phyloP scores from a whole-genome alignment of 2,797 vertebrate genomes.

The Poecilia wingei region DNA sequence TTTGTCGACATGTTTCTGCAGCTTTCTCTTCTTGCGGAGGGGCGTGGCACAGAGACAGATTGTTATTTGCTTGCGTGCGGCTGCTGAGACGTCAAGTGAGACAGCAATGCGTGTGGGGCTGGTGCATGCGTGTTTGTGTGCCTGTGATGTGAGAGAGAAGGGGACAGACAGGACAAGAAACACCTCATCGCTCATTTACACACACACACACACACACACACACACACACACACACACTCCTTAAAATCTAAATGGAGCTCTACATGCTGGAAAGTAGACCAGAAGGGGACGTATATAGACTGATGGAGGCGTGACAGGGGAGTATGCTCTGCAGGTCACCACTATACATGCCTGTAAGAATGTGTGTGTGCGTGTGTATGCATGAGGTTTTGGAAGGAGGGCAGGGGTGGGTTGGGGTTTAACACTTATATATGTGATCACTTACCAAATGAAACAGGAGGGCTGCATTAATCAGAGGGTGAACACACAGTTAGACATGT shows the following conservation, averaged over 20 bases:
- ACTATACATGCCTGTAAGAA: slow-evolving; percentile 67
- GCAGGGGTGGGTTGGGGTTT: slow-evolving; percentile 26
- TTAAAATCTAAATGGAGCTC: slow-evolving; percentile 50
- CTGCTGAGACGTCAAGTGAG: slow-evolving; percentile 44
- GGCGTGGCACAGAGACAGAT: slow-evolving; percentile 44
- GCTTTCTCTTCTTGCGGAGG: slow-evolving; percentile 25
- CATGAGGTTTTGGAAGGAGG: slow-evolving; percentile 38
- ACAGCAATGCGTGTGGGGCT: slow-evolving; percentile 58
- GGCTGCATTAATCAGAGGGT: slow-evolving; percentile 86
- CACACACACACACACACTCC: slow-evolving; percentile 25
- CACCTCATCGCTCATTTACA: slow-evolving; percentile 29
- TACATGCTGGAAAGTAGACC: slow-evolving; percentile 64
- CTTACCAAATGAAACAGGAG: slow-evolving; percentile 88
- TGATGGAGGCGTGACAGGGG: slow-evolving; percentile 50
- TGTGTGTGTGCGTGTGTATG: slow-evolving; percentile 25
- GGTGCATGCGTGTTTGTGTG: slow-evolving; percentile 59
- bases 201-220: neutral
- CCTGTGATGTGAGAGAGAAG: slow-evolving; percentile 9
- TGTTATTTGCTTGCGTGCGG: slow-evolving; percentile 54
- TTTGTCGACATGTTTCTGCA: slow-evolving; percentile 24
- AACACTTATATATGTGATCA: slow-evolving; percentile 75
- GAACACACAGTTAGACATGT: slow-evolving; percentile 82
- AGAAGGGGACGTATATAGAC: slow-evolving; percentile 53
- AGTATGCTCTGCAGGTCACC: slow-evolving; percentile 43
- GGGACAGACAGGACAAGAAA: slow-evolving; percentile 50